Conservation (phyloP, 92 coral and sea anemone genomes). For the Parazoanthus atlanticus region DNA sequence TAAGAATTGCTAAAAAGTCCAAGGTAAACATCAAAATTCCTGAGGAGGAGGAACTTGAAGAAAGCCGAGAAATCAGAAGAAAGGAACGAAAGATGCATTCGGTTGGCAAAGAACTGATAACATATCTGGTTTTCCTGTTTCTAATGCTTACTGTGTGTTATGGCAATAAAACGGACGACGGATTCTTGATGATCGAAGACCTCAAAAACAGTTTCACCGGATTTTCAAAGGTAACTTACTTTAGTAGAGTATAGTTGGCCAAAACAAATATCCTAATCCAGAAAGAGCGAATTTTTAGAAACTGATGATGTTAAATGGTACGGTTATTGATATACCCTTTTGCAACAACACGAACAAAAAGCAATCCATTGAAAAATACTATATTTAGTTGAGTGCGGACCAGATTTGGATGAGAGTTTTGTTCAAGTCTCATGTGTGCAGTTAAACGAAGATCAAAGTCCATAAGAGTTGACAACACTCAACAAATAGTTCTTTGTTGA, state of each 20-base stretch:
- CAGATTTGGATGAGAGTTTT: too few relatives aligned
- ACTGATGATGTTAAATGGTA: too few relatives aligned
- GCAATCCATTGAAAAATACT: too few relatives aligned
- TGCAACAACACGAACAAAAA: too few relatives aligned
- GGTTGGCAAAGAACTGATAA: background rate
- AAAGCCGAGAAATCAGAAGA: background rate
- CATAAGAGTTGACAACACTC: too few relatives aligned
- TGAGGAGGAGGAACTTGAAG: background rate
- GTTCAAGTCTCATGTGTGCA: too few relatives aligned
- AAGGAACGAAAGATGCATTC: background rate
- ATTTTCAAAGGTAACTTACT: background rate
- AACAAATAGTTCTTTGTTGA: too few relatives aligned
- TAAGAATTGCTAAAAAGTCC: background rate
- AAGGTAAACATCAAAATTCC: background rate
- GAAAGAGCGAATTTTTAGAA: background rate
- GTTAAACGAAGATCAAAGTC: too few relatives aligned
- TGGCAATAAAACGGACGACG: background rate
- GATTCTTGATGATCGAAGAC: background rate
- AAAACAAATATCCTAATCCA: background rate
- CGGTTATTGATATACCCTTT: too few relatives aligned
- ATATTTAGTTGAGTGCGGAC: too few relatives aligned
- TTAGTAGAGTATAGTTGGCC: background rate
- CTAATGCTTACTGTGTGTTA: conserved; percentile 13
- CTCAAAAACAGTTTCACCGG: background rate
- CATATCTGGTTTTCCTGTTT: conserved; percentile 1